Base-by-base conservation (phyloP, 2,888 invertebrate genomes). In the Sycophila texana region DNA sequence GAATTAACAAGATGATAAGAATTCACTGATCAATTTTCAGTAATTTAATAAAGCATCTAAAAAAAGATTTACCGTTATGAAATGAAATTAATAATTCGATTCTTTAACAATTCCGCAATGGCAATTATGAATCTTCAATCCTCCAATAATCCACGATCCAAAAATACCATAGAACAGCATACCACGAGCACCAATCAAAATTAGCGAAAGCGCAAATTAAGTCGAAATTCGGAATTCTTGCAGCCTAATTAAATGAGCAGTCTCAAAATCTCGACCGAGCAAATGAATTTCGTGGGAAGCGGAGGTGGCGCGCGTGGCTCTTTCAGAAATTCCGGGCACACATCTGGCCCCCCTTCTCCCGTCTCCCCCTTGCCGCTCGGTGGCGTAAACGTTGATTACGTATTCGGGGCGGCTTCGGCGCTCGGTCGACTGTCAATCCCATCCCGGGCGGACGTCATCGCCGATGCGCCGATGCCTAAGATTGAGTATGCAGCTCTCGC, bases 381-480 rank as follows among this genome's bases (percentile, higher is more conserved):
- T 22, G 7, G 60, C 75, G 72, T 72, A 76, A 72, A 72, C 26
- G 77, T 63, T 73, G 65, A 80, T 80, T 68, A 70, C 77, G 80
- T 80, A 80, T 80, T 80, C 80, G 77, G 66, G 55, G 63, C 74
- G 77, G 57, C 63, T 39, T 22, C 39, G 63, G 30, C 63, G 39
- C 13, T 30, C 63, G 63, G 39, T 67, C 74, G 65, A 70, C 60
- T 60, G 77, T 80, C 77, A 77, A 80, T 80, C 77, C 22, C 70
- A 76, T 76, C 68, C 60, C 61, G 61, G 61, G 63, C 49, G 2
- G 26, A 39, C 30, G 72, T 39, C 39, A 39, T 39, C 39, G 39
- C 39, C 39, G 39, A 7, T 2, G 39, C 7, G 14, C 39, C 72
- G 26, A 55, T 39, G 63, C 47, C 67, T 49, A 66, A 58, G 61